Evolutionary conservation across 2,888 invertebrate species (phyloP).

Genomic region (Dinocampus coccinellae): DNA sequence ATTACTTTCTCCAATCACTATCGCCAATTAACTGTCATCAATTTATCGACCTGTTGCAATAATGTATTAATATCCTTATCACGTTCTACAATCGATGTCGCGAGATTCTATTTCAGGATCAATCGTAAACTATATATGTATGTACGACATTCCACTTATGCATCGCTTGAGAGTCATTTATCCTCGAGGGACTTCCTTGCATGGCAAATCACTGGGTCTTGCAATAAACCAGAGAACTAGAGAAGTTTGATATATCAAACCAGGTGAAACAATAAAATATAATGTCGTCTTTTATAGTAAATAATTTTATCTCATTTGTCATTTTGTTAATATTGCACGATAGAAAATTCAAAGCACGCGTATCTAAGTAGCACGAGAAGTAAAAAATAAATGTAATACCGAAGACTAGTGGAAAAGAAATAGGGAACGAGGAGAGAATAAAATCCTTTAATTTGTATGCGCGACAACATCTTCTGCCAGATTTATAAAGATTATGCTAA

Average conservation of each 20-base stretch:
- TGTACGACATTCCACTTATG: neutral
- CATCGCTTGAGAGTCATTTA: slow-evolving; percentile 27
- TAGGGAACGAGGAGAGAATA: slow-evolving; percentile 14
- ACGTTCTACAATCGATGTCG: neutral
- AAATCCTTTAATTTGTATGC: slow-evolving; percentile 45
- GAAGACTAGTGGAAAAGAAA: too few species aligned
- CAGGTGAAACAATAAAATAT: slow-evolving; percentile 15
- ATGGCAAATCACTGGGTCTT: slow-evolving; percentile 14
- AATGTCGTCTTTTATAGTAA: neutral
- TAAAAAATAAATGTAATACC: slow-evolving; percentile 1
- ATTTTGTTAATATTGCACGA: neutral
- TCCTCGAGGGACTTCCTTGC: slow-evolving; percentile 30
- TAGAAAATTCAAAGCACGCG: neutral
- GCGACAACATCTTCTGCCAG: slow-evolving; percentile 56
- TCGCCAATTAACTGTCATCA: slow-evolving; percentile 7
- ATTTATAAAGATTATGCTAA: slow-evolving; percentile 65
- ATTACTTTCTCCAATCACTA: neutral
- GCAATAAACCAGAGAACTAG: neutral
- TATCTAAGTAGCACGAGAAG: neutral
- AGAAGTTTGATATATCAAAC: slow-evolving; percentile 11
- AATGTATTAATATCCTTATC: slow-evolving; percentile 1
- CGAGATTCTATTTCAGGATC: slow-evolving; percentile 10
- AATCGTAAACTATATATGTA: neutral
- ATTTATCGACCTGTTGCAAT: neutral
- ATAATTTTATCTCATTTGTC: slow-evolving; percentile 11